Percentiles rank a stretch among this genome's conserved stretches.
Evolutionary conservation across 2,113 vertebrate species (phyloP).

Genomic region (Psophia crepitans): DNA sequence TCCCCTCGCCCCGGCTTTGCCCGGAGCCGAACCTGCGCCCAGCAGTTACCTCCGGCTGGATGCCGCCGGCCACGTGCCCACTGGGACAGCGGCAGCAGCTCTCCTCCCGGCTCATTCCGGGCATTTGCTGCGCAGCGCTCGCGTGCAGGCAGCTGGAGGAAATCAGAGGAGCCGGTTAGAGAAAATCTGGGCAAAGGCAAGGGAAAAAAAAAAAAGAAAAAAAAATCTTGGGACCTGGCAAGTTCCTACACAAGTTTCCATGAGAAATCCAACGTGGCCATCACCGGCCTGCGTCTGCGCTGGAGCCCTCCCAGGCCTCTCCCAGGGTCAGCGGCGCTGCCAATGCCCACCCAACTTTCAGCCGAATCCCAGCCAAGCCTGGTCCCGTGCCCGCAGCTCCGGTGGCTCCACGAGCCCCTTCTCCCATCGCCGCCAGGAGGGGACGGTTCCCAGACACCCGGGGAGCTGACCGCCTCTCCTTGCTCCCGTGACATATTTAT

Average conservation of each 20-base stretch:
- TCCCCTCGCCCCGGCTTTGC: not conserved
- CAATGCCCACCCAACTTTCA: not conserved
- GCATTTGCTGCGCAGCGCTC: not conserved
- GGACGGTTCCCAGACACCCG: not conserved
- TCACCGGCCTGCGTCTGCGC: not conserved
- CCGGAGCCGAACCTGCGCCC: not conserved
- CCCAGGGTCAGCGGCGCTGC: not conserved
- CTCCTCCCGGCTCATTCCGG: not conserved
- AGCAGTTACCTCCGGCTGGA: rapidly evolving
- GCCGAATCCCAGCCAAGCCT: not conserved
- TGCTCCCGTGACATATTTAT: constrained; percentile 11
- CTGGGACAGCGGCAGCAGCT: not conserved
- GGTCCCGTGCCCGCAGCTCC: not conserved
- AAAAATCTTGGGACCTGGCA: constrained; percentile 51
- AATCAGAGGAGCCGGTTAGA: not conserved
- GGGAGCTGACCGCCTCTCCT: not conserved
- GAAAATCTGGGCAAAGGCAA: constrained; percentile 52
- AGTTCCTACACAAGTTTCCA: constrained; percentile 1
- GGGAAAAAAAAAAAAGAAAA: not conserved
- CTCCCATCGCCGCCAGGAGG: not conserved
- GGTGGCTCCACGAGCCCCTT: rapidly evolving
- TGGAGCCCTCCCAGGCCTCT: constrained; percentile 32
- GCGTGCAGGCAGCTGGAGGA: constrained; percentile 52
- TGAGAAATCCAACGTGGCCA: constrained; percentile 31
- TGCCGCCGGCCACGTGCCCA: rapidly evolving